phyloP scores from a whole-genome alignment of 2,888 invertebrate genomes.

The Chouioia cunea region DNA sequence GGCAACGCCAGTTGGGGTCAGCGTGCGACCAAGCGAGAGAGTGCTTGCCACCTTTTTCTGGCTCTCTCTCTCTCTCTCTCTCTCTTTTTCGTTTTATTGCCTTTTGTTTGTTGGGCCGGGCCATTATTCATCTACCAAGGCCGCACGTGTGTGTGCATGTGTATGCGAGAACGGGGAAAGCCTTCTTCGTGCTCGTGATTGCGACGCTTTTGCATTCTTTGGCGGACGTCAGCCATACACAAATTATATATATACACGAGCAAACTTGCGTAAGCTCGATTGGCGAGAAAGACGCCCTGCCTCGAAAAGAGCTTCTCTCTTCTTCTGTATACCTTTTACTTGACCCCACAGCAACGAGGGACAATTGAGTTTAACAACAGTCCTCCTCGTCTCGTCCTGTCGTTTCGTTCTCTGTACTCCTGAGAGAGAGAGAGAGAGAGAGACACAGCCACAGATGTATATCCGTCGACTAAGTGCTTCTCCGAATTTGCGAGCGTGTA shows the following conservation, averaged over 20 bases:
- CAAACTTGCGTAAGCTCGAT: slow-evolving; percentile 8
- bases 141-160: neutral
- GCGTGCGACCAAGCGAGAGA: slow-evolving; percentile 64
- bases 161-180: slow-evolving; percentile 17
- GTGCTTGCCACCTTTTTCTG: slow-evolving; percentile 26
- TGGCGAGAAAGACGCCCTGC: slow-evolving; percentile 10
- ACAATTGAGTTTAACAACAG: slow-evolving; percentile 69
- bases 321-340: slow-evolving; percentile 64
- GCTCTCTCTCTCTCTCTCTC: slow-evolving; percentile 46
- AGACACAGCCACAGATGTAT: neutral
- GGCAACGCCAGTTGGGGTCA: slow-evolving; percentile 58
- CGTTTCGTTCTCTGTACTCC: slow-evolving; percentile 28
- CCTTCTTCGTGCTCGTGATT: neutral
- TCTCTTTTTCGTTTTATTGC: slow-evolving; percentile 39
- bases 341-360: slow-evolving; percentile 68
- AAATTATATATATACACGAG: too few species aligned
- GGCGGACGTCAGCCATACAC: too few species aligned
- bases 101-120: slow-evolving; percentile 47
- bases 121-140: slow-evolving; percentile 39
- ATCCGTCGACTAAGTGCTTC: slow-evolving; percentile 52
- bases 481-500: slow-evolving; percentile 60
- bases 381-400: slow-evolving; percentile 64
- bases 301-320: neutral
- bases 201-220: too few species aligned
- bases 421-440: too few species aligned